These are phyloP conservation scores for Euzetes globulus DNA, from an alignment of 2,888 invertebrate species.

Conservation along the genomic window DNA sequence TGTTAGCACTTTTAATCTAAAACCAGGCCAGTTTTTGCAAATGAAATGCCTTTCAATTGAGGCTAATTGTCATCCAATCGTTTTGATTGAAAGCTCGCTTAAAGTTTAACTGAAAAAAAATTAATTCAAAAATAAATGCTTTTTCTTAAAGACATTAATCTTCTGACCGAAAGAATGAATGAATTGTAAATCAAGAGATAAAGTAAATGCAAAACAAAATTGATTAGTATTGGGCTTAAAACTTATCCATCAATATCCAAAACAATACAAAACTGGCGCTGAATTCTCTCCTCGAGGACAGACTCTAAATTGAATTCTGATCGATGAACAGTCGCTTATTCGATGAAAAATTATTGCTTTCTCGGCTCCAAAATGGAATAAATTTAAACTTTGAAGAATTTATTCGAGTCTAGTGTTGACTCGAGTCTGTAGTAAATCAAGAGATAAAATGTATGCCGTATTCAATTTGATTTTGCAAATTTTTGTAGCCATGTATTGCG, in stretches of 20 bases:
- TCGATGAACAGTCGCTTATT: not conserved
- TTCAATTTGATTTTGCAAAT: not conserved
- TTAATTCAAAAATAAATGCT: not conserved
- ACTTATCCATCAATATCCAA: not conserved
- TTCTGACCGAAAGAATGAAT: not conserved
- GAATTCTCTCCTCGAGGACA: not conserved
- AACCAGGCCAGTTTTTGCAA: no score
- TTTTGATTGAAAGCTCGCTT: no score
- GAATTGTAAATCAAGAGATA: not conserved
- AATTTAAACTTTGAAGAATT: not conserved
- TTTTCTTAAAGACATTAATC: not conserved
- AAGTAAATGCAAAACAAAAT: not conserved
- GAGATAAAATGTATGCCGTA: not conserved
- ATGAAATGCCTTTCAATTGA: no score
- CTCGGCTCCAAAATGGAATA: not conserved
- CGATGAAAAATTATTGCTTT: not conserved
- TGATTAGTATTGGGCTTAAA: not conserved
- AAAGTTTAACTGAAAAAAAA: not conserved
- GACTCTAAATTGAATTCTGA: not conserved
- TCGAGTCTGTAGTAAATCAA: not conserved
- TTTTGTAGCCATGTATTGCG: not conserved
- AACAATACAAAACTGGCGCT: not conserved
- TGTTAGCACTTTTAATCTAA: no score
- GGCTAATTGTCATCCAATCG: no score
- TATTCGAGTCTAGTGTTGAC: no score